Evolutionary conservation across 2,113 vertebrate genomes (phyloP).

Genomic region (Oenanthe melanoleuca): DNA sequence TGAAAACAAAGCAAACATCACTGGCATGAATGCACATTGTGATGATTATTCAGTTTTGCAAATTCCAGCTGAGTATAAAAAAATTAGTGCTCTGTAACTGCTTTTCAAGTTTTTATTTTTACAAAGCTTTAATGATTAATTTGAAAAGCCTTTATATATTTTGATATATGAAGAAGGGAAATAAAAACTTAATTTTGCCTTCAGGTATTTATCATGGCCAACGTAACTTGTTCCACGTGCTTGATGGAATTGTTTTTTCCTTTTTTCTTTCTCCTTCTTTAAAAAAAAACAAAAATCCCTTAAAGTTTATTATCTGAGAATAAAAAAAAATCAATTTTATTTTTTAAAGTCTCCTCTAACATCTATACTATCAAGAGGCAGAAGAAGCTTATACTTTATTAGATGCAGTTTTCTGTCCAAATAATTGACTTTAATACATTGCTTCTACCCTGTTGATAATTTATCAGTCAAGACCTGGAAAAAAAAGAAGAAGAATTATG

Average conservation of each 20-base stretch:
- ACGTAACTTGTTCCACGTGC: neutral
- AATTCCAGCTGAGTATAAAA: neutral
- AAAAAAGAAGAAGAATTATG: neutral
- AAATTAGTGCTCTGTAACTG: neutral
- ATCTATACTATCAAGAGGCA: neutral
- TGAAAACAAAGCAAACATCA: neutral
- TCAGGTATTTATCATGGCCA: neutral
- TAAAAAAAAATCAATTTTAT: too few relatives aligned
- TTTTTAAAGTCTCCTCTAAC: neutral
- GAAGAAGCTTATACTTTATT: neutral
- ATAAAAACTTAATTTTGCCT: neutral
- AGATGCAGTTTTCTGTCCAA: neutral
- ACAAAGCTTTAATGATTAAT: neutral
- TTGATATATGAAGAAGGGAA: neutral
- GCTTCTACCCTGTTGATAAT: neutral
- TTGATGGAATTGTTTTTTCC: neutral
- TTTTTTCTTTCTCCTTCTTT: neutral
- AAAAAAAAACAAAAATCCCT: neutral
- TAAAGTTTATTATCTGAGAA: neutral
- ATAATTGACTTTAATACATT: neutral
- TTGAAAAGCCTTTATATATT: neutral
- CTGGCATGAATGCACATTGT: neutral
- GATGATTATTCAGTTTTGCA: neutral
- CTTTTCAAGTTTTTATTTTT: neutral
- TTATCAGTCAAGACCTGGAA: neutral